Evolutionary conservation across 2,888 invertebrate genomes (phyloP).

Genomic region (Lamellibrachia columna): DNA sequence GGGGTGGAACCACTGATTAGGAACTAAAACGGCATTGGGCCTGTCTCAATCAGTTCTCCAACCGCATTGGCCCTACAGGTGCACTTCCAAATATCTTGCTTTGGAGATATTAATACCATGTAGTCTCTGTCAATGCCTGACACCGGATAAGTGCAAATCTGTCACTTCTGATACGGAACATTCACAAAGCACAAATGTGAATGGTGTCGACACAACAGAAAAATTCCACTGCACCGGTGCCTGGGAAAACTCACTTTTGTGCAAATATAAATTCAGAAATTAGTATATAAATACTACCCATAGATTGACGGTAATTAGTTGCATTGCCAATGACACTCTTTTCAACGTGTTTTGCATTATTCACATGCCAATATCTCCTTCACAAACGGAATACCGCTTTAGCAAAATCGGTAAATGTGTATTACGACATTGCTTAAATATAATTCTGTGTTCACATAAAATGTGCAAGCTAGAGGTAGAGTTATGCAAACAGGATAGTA

Average conservation of each 20-base stretch:
- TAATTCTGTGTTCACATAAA: no score
- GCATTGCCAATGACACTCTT: not conserved
- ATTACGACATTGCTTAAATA: not conserved
- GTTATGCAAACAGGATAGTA: no score
- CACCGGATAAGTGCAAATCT: not conserved
- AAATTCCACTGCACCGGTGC: not conserved
- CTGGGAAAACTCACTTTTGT: not conserved
- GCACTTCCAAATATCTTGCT: not conserved
- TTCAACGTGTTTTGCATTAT: not conserved
- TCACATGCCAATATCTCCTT: not conserved
- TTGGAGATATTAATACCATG: not conserved
- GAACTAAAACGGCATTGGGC: not conserved
- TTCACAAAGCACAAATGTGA: not conserved
- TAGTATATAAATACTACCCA: not conserved
- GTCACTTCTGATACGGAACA: not conserved
- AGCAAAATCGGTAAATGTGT: not conserved
- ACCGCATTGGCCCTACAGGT: not conserved
- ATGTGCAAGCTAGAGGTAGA: no score
- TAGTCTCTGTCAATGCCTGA: not conserved
- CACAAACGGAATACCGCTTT: not conserved
- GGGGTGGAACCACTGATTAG: not conserved
- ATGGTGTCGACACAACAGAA: not conserved
- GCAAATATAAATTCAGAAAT: not conserved
- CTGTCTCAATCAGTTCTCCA: not conserved
- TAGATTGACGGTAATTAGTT: not conserved